phyloP scores from a whole-genome alignment of 1,140 invertebrate genomes.

The Cephus cinctus region DNA sequence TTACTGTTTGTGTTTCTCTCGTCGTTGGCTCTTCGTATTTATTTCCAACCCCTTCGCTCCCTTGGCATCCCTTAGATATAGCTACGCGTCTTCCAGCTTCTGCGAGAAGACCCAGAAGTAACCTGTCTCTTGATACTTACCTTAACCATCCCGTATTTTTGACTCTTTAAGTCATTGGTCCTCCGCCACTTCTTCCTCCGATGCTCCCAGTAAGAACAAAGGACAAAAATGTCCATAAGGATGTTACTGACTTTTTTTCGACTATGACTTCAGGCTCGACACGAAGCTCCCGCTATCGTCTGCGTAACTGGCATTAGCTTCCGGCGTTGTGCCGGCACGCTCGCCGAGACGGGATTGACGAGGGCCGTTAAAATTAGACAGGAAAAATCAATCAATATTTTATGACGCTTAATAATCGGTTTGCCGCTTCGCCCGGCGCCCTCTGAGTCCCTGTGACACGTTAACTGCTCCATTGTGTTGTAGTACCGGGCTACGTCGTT shows the following conservation, averaged over 20 bases:
- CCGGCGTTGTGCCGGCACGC: constrained; percentile 1
- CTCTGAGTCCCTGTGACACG: constrained; percentile 20
- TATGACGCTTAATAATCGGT: constrained; percentile 33
- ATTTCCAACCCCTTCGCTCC: constrained; percentile 16
- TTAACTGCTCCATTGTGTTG: constrained; percentile 16
- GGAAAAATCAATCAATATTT: constrained; percentile 39
- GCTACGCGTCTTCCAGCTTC: no score
- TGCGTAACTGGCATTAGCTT: no score
- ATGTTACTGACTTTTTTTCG: no score
- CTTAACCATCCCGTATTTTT: no score
- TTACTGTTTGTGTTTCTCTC: constrained; percentile 58
- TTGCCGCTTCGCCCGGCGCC: constrained; percentile 14
- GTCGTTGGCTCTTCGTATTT: constrained; percentile 38
- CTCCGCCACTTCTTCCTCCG: no score
- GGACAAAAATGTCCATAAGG: no score
- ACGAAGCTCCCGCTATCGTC: no score
- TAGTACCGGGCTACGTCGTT: constrained; percentile 15
- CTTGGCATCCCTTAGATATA: background rate
- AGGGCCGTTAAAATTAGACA: constrained; percentile 29
- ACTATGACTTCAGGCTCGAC: no score
- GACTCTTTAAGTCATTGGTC: no score
- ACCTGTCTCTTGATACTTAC: no score
- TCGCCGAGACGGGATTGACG: constrained; percentile 20
- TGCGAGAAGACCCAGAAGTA: no score
- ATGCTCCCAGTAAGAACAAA: no score